phyloP scores from a whole-genome alignment of 1,140 invertebrate genomes.

The Leptinotarsa lineolata region DNA sequence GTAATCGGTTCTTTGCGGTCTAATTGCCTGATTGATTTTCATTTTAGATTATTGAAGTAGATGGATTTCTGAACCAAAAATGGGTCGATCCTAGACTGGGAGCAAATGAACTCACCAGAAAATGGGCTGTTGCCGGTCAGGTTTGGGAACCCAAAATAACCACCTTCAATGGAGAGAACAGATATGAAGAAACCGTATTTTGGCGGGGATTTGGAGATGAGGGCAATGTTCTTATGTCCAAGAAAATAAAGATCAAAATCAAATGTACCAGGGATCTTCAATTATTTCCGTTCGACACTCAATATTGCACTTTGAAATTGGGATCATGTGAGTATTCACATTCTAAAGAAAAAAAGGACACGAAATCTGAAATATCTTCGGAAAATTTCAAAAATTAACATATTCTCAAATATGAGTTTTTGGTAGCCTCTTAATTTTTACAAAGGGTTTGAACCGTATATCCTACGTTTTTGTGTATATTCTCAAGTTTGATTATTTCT shows the following conservation, averaged over 20 bases:
- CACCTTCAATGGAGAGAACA: constrained; percentile 29
- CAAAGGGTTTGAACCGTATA: no score
- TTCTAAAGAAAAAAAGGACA: background rate
- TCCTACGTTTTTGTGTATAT: no score
- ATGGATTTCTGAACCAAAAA: constrained; percentile 33
- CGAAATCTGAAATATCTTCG: no score
- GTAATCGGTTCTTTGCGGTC: no score
- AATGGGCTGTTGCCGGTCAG: constrained; percentile 38
- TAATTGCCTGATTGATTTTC: background rate
- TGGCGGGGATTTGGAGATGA: constrained; percentile 40
- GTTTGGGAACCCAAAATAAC: constrained; percentile 44
- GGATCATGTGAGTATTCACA: constrained; percentile 39
- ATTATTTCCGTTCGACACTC: constrained; percentile 42
- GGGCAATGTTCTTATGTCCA: constrained; percentile 38
- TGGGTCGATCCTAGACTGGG: constrained; percentile 42
- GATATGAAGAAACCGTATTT: constrained; percentile 38
- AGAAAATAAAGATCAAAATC: constrained; percentile 34
- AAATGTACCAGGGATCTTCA: constrained; percentile 32
- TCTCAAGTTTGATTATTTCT: no score
- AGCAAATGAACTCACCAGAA: constrained; percentile 34
- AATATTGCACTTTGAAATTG: constrained; percentile 41
- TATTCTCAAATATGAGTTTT: no score
- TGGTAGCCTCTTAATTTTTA: no score
- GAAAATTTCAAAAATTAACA: no score
- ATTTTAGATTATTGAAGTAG: constrained; percentile 32